A percentile compares a stretch with the other conserved stretches of the same genome.
phyloP scores from a whole-genome alignment of 2,888 invertebrate genomes.

The Pseudanteris insignis region DNA sequence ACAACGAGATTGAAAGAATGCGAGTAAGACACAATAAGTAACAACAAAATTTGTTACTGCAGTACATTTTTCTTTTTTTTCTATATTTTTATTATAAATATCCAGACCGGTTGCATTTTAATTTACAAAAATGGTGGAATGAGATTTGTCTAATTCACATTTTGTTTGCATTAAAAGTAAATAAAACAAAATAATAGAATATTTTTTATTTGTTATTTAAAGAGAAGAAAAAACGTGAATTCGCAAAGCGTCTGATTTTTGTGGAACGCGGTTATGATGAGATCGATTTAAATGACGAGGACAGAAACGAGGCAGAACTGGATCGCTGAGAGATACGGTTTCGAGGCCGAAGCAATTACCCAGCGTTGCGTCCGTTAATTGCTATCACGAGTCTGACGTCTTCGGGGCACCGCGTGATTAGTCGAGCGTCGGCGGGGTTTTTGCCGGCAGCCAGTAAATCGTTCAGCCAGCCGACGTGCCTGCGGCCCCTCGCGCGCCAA shows the following conservation, averaged over 20 bases:
- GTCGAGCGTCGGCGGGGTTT: slow-evolving; percentile 35
- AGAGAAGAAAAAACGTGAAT: neutral
- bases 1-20: too few species aligned
- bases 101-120: too few species aligned
- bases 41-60: too few species aligned
- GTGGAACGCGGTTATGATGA: slow-evolving; percentile 11
- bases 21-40: too few species aligned
- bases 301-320: slow-evolving; percentile 17
- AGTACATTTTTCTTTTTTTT: too few species aligned
- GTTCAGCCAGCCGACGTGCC: slow-evolving; percentile 32
- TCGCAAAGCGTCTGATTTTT: neutral
- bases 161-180: too few species aligned
- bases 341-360: slow-evolving; percentile 38
- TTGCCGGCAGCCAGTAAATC: slow-evolving; percentile 27
- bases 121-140: too few species aligned
- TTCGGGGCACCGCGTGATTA: slow-evolving; percentile 43
- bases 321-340: slow-evolving; percentile 33
- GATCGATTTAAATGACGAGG: slow-evolving; percentile 18
- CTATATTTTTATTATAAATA: too few species aligned
- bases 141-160: too few species aligned
- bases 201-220: neutral
- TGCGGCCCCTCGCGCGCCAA: slow-evolving; percentile 22
- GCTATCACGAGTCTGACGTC: slow-evolving; percentile 42
- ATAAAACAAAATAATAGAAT: too few species aligned
- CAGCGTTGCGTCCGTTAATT: slow-evolving; percentile 43